Evolutionary conservation across 2,888 invertebrate genomes (phyloP).

Genomic region (Phlogophora meticulosa): DNA sequence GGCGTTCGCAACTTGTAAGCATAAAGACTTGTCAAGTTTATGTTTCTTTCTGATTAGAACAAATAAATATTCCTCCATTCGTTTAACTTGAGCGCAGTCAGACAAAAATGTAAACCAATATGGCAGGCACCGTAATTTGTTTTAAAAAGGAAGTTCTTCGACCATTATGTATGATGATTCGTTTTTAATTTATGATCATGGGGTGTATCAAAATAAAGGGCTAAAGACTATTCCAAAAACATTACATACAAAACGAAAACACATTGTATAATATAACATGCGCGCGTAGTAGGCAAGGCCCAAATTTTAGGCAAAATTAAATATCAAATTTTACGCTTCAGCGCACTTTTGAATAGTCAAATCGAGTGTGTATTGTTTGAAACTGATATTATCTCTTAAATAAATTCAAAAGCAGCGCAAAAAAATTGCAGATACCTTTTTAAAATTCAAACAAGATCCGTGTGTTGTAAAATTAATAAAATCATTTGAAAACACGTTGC

Average conservation of each 20-base stretch:
- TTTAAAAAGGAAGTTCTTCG: too few species aligned
- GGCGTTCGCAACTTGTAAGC: not conserved
- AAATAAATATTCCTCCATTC: not conserved
- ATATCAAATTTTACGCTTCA: not conserved
- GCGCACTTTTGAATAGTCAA: not conserved
- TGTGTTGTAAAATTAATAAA: not conserved
- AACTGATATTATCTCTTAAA: not conserved
- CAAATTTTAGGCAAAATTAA: not conserved
- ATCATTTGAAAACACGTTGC: not conserved
- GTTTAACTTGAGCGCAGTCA: not conserved
- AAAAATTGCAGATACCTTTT: not conserved
- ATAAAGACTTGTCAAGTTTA: slow-evolving; percentile 1
- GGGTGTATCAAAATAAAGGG: too few species aligned
- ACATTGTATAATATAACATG: too few species aligned
- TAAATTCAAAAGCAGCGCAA: not conserved
- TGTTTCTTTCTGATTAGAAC: not conserved
- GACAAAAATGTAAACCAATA: too few species aligned
- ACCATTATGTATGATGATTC: too few species aligned
- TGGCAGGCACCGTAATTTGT: too few species aligned
- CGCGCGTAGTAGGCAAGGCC: too few species aligned
- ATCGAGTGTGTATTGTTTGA: not conserved
- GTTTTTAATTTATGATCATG: too few species aligned
- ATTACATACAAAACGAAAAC: too few species aligned
- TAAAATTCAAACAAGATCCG: not conserved
- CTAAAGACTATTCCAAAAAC: too few species aligned